A percentile compares a stretch with the other conserved stretches of the same genome.
Conservation (phyloP, 2,113 vertebrate genomes). For the Oryzias celebensis region DNA sequence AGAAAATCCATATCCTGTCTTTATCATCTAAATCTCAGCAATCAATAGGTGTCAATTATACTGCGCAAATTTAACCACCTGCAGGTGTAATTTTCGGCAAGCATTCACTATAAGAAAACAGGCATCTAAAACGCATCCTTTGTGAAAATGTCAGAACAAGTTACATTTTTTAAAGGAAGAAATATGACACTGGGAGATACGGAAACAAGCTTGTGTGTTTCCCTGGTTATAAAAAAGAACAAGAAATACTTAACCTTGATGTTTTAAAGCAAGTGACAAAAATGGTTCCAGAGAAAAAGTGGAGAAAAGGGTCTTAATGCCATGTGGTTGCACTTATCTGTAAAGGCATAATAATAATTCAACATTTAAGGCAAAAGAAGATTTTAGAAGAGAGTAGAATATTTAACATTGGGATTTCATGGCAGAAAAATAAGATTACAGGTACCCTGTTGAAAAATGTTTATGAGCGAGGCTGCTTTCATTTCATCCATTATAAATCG, state of each 20-base stretch:
- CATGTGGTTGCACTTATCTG: conserved; percentile 41
- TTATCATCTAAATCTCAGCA: conserved; percentile 67
- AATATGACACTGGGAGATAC: conserved; percentile 60
- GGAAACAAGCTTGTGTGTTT: conserved; percentile 12
- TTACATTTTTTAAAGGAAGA: conserved; percentile 65
- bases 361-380: background rate
- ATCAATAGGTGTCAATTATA: conserved; percentile 80
- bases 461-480: conserved; percentile 43
- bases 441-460: background rate
- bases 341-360: conserved; percentile 39
- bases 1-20: conserved; percentile 63
- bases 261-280: conserved; percentile 17
- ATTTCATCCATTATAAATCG: conserved; percentile 54
- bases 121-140: conserved; percentile 74
- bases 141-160: conserved; percentile 74
- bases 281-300: conserved; percentile 13
- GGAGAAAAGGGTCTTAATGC: conserved; percentile 13
- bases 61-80: conserved; percentile 76
- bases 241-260: conserved; percentile 21
- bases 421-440: conserved; percentile 10
- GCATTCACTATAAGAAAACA: conserved; percentile 68
- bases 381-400: conserved; percentile 15
- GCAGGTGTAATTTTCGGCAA: conserved; percentile 66
- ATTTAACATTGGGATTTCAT: conserved; percentile 23
- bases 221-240: conserved; percentile 34